These are phyloP conservation scores for Cancer borealis DNA, from an alignment of 2,888 invertebrate species.

Conservation along the genomic window DNA sequence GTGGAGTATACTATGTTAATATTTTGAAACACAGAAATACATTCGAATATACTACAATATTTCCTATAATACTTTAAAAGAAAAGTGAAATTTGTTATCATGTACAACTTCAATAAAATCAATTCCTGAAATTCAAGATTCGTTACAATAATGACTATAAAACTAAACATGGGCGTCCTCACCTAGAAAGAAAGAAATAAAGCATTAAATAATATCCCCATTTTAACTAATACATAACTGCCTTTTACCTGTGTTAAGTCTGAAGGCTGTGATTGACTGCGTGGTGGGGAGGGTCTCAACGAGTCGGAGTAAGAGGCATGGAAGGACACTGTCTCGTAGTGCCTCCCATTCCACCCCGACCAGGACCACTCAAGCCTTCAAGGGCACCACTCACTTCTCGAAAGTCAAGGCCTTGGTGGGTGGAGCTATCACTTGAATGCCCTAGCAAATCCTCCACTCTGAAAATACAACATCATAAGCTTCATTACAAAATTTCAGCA, in stretches of 20 bases:
- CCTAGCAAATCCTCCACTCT: conserved; percentile 75
- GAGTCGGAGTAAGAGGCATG: conserved; percentile 72
- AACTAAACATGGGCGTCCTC: neutral
- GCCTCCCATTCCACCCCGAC: conserved; percentile 64
- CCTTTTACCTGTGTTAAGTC: conserved; percentile 75
- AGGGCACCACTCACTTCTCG: conserved; percentile 70
- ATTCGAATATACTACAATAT: neutral
- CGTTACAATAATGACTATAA: neutral
- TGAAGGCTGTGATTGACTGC: conserved; percentile 76
- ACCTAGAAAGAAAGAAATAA: conserved; percentile 12
- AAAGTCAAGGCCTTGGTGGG: conserved; percentile 74
- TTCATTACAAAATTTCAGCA: neutral
- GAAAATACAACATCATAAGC: neutral
- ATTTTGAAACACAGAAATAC: neutral
- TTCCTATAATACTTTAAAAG: neutral
- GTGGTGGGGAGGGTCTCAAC: conserved; percentile 74
- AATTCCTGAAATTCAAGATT: neutral
- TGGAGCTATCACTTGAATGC: conserved; percentile 57
- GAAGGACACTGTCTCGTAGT: conserved; percentile 72
- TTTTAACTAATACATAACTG: neutral
- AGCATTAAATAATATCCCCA: conserved; percentile 1
- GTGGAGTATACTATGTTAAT: too few species aligned
- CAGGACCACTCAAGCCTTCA: conserved; percentile 58
- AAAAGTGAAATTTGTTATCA: neutral
- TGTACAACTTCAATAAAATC: neutral